A percentile compares a stretch with the other conserved stretches of the same genome.
These are phyloP conservation scores for Branchellion lobata DNA, from an alignment of 2,888 invertebrate species.

Conservation along the genomic window DNA sequence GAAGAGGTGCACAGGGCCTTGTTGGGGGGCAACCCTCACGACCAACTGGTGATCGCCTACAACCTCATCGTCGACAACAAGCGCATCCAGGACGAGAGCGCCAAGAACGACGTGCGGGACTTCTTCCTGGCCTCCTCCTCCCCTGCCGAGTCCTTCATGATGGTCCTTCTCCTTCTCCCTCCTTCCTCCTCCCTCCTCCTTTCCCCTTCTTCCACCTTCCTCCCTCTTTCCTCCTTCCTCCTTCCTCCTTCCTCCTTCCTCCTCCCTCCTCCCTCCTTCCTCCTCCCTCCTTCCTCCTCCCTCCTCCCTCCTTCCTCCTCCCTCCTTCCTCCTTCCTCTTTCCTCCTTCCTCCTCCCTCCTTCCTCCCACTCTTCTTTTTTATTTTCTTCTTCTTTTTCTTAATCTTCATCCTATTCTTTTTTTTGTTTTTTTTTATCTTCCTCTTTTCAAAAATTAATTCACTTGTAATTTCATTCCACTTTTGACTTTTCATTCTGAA, in stretches of 20 bases:
- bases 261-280: neutral
- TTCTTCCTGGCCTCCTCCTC: conserved; percentile 88
- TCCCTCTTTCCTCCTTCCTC: neutral
- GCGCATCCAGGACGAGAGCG: conserved; percentile 64
- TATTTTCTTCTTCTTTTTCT: too few species aligned
- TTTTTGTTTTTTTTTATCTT: too few species aligned
- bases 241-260: neutral
- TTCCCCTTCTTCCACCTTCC: neutral
- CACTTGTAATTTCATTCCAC: too few species aligned
- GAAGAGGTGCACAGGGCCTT: conserved; percentile 90
- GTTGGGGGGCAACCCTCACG: conserved; percentile 92
- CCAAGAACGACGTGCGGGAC: conserved; percentile 67
- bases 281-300: neutral
- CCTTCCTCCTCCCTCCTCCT: neutral
- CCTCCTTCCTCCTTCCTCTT: neutral
- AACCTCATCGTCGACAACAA: conserved; percentile 98
- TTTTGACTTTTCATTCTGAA: too few species aligned
- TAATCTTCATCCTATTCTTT: too few species aligned
- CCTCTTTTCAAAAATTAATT: too few species aligned
- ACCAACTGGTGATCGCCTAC: conserved; percentile 96
- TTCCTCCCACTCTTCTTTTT: too few species aligned
- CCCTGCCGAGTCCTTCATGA: conserved; percentile 65
- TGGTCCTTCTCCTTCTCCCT: conserved; percentile 52
- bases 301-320: neutral
- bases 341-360: neutral